phyloP scores from a whole-genome alignment of 2,797 vertebrate genomes.

The Enteromius anoplus region DNA sequence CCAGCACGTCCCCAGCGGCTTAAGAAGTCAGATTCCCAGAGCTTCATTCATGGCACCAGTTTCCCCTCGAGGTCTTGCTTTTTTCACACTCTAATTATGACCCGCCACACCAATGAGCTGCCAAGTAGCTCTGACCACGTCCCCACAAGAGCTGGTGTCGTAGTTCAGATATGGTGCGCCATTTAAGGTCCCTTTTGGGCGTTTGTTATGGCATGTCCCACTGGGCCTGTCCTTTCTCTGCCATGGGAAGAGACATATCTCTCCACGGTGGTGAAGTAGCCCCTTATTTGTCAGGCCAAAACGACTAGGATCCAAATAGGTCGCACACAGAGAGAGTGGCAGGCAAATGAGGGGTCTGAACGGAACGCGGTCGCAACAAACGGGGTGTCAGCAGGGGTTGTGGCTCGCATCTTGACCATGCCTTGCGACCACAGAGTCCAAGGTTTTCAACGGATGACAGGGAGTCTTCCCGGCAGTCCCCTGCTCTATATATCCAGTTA shows the following conservation, averaged over 20 bases:
- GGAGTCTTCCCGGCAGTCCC: slow-evolving; percentile 70
- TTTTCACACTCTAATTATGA: slow-evolving; percentile 69
- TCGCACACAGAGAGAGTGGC: slow-evolving; percentile 62
- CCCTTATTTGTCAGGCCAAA: slow-evolving; percentile 53
- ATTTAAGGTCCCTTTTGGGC: slow-evolving; percentile 60
- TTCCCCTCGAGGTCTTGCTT: slow-evolving; percentile 53
- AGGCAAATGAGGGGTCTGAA: slow-evolving; percentile 75
- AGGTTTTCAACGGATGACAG: slow-evolving; percentile 75
- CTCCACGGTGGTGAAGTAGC: slow-evolving; percentile 50
- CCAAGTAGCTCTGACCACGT: slow-evolving; percentile 61
- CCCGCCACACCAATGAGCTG: slow-evolving; percentile 62
- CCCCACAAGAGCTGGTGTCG: slow-evolving; percentile 60
- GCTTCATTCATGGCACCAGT: slow-evolving; percentile 65
- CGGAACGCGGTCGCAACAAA: slow-evolving; percentile 75
- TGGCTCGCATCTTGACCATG: slow-evolving; percentile 66
- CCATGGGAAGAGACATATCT: slow-evolving; percentile 56
- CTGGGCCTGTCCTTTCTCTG: slow-evolving; percentile 66
- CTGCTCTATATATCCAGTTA: slow-evolving; percentile 73
- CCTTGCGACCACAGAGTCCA: slow-evolving; percentile 65
- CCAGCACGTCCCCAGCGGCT: slow-evolving; percentile 44
- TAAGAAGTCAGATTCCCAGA: slow-evolving; percentile 67
- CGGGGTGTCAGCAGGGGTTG: slow-evolving; percentile 78
- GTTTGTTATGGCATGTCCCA: slow-evolving; percentile 62
- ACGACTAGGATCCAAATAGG: slow-evolving; percentile 45
- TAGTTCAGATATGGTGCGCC: slow-evolving; percentile 63